Base-by-base conservation (phyloP, 2,888 invertebrate genomes). In the Sisyra nigra region DNA sequence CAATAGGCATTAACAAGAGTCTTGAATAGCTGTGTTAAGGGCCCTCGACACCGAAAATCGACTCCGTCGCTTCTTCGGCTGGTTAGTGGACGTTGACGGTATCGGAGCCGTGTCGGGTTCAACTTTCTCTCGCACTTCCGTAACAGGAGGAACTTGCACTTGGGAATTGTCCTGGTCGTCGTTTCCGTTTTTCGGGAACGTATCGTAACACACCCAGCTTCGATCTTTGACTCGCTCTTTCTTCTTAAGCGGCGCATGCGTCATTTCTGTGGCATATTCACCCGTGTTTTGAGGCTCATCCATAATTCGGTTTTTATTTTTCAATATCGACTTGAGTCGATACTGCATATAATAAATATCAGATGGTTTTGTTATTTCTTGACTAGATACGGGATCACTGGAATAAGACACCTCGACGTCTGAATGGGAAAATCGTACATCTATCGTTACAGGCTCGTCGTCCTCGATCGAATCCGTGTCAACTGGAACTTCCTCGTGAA, bases 311-410 rank as follows among this genome's bases (percentile, higher is more conserved):
- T 43, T 31, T 31, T 43, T 43, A 15, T 43, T 43, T 17, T 43
- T 43, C 8, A 43, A 13, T 8, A 43, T 43, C 2, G 43, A 43
- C n/a, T 43, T 43, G 10, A 31, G 38, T 30, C 17, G 29, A 31
- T 17, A 37, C 17, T 30, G 43, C 10, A 37, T 17, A 51, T 54
- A 49, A 56, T 67, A 67, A 40, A 69, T 52, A 53, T 69, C 68
- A 55, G 63, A 65, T 33, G 68, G 68, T 50, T 63, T 67, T 19
- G 48, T 48, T 37, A 69, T 61, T 45, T 53, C 55, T 49, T 11
- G 9, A 11, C 11, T 11, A 6, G 37, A 37, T 24, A 24, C 24
- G n/a, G n/a, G n/a, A 24, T 24, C 24, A 24, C 24, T 24, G 24
- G 24, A 24, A 24, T 24, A 5, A 24, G 24, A 24, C 3, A 24